A percentile compares a stretch with the other conserved stretches of the same genome.
These are phyloP conservation scores for Chondrilla cf. caribensis DNA, from an alignment of 37 sponge, comb jelly and placozoan species.

Conservation along the genomic window DNA sequence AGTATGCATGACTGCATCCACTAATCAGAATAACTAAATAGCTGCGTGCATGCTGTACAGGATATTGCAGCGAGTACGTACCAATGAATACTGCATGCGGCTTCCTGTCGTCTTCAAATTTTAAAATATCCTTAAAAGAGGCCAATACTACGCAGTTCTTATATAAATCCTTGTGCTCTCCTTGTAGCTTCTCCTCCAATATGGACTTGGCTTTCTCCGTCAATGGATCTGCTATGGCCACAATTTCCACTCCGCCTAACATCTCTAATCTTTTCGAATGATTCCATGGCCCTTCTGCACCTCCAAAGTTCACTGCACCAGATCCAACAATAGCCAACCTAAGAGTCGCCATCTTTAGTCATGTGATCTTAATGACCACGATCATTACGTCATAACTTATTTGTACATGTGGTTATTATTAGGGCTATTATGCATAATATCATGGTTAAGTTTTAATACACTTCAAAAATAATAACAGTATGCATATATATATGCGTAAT, in stretches of 20 bases:
- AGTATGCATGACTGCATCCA: too few species aligned
- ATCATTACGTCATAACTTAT: too few species aligned
- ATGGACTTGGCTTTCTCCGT: slow-evolving; percentile 44
- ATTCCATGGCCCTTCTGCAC: slow-evolving; percentile 82
- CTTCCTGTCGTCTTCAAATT: slow-evolving; percentile 29
- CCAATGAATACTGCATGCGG: slow-evolving; percentile 67
- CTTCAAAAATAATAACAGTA: too few species aligned
- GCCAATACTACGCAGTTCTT: slow-evolving; percentile 42
- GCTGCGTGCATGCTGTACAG: too few species aligned
- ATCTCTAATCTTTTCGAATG: slow-evolving; percentile 73
- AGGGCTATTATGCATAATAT: too few species aligned
- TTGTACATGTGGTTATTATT: too few species aligned
- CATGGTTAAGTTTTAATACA: too few species aligned
- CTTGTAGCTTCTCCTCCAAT: slow-evolving; percentile 43
- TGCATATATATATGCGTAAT: too few species aligned
- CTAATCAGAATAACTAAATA: too few species aligned
- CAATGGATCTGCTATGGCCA: slow-evolving; percentile 74
- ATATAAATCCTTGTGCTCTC: slow-evolving; percentile 44
- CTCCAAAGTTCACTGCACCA: slow-evolving; percentile 87
- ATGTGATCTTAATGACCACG: neutral
- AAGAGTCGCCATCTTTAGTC: neutral
- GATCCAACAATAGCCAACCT: slow-evolving; percentile 65
- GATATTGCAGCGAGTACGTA: too few species aligned
- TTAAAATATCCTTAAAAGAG: slow-evolving; percentile 8
- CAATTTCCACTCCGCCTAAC: slow-evolving; percentile 58